A percentile compares a stretch with the other conserved stretches of the same genome.
Conservation (phyloP, 2,797 vertebrate species). For the Bradypus variegatus region DNA sequence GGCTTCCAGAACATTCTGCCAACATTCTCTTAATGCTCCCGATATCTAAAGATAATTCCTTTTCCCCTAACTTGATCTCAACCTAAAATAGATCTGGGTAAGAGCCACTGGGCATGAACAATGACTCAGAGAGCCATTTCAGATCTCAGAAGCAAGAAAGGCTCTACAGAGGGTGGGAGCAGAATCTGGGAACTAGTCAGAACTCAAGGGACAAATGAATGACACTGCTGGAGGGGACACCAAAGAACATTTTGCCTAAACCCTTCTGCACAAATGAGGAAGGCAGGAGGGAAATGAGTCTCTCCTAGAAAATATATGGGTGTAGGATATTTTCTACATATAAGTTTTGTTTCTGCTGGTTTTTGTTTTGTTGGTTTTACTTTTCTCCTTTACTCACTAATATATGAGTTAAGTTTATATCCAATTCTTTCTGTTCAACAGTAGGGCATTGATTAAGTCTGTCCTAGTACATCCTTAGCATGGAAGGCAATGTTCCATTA, state of each 20-base stretch:
- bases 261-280: background rate
- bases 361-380: background rate
- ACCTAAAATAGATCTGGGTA: slow-evolving; percentile 59
- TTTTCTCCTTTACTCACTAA: background rate
- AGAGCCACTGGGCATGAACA: slow-evolving; percentile 30
- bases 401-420: background rate
- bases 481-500: background rate
- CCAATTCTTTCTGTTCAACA: background rate
- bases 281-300: background rate
- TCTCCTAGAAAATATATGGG: background rate
- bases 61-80: slow-evolving; percentile 57
- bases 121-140: slow-evolving; percentile 57
- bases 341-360: background rate
- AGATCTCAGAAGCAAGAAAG: slow-evolving; percentile 21
- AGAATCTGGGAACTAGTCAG: background rate
- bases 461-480: background rate
- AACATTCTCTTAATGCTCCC: slow-evolving; percentile 55
- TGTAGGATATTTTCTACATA: background rate
- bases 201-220: background rate
- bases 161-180: background rate
- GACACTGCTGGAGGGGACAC: background rate
- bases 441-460: background rate
- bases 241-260: background rate
- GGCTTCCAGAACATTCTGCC: slow-evolving; percentile 44
- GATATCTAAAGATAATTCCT: slow-evolving; percentile 59